A percentile compares a stretch with the other conserved stretches of the same genome.
phyloP scores from a whole-genome alignment of 1,140 invertebrate species.

The Saccostrea cuccullata region DNA sequence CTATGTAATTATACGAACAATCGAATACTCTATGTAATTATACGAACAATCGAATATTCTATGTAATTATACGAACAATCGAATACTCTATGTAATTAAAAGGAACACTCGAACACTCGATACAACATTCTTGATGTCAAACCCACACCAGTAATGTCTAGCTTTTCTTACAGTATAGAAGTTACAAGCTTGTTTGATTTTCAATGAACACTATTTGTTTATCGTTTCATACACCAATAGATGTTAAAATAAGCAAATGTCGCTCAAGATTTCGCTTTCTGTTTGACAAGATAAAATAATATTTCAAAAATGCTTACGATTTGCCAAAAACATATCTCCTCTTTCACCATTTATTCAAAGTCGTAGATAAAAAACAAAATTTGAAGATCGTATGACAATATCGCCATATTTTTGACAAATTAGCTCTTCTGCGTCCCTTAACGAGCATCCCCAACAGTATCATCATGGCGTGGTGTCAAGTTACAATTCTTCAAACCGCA shows the following conservation, averaged over 20 bases:
- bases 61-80: too few relatives aligned
- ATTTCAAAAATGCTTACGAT: neutral
- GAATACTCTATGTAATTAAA: too few relatives aligned
- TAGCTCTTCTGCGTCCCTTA: neutral
- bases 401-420: conserved; percentile 12
- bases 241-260: conserved; percentile 4
- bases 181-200: conserved; percentile 26
- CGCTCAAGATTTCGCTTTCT: conserved; percentile 21
- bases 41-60: too few relatives aligned
- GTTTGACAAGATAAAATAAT: conserved; percentile 16
- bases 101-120: too few relatives aligned
- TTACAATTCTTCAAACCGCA: conserved; percentile 5
- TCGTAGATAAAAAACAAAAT: neutral
- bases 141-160: neutral
- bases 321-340: neutral
- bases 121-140: neutral
- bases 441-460: neutral
- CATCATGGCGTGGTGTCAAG: neutral
- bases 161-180: neutral
- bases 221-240: neutral
- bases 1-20: too few relatives aligned
- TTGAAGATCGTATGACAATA: neutral
- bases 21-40: too few relatives aligned
- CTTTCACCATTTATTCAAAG: neutral
- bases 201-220: conserved; percentile 28